Percentiles rank a stretch among this genome's conserved stretches.
Evolutionary conservation across 92 coral and sea anemone species (phyloP).

Genomic region (Epizoanthus scotinus): DNA sequence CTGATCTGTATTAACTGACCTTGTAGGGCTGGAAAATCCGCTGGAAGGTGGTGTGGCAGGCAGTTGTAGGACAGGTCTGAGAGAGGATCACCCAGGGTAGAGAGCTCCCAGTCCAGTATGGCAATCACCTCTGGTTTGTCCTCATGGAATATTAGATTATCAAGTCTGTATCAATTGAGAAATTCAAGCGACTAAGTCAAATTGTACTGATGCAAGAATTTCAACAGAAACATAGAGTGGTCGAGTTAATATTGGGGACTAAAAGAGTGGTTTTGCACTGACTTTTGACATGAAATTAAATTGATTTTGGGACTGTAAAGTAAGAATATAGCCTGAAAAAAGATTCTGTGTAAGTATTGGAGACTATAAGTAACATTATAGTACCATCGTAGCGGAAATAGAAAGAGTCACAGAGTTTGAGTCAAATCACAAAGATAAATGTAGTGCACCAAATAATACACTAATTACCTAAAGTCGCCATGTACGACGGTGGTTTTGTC

Average conservation of each 20-base stretch:
- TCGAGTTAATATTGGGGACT: no score
- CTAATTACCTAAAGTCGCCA: constrained; percentile 85
- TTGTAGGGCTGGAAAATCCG: constrained; percentile 78
- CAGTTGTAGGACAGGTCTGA: constrained; percentile 95
- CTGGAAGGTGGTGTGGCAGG: constrained; percentile 84
- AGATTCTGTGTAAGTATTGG: no score
- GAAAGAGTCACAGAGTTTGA: no score
- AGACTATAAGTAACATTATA: no score
- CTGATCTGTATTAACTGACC: constrained; percentile 45
- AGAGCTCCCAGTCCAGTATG: constrained; percentile 95
- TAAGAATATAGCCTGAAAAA: no score
- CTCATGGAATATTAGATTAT: constrained; percentile 87
- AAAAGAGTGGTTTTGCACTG: no score
- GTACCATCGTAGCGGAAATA: no score
- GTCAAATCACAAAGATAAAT: no score
- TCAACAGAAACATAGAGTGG: not conserved
- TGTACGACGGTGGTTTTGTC: constrained; percentile 94
- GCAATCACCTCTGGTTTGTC: constrained; percentile 88
- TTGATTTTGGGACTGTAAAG: no score
- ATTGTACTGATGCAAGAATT: not conserved
- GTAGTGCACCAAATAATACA: not conserved
- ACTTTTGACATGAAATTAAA: no score
- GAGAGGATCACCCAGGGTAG: constrained; percentile 93
- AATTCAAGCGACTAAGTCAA: not conserved
- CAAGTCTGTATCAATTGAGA: constrained; percentile 58